Base-by-base conservation (phyloP, 1,140 invertebrate species). In the Drosophila jambulina region DNA sequence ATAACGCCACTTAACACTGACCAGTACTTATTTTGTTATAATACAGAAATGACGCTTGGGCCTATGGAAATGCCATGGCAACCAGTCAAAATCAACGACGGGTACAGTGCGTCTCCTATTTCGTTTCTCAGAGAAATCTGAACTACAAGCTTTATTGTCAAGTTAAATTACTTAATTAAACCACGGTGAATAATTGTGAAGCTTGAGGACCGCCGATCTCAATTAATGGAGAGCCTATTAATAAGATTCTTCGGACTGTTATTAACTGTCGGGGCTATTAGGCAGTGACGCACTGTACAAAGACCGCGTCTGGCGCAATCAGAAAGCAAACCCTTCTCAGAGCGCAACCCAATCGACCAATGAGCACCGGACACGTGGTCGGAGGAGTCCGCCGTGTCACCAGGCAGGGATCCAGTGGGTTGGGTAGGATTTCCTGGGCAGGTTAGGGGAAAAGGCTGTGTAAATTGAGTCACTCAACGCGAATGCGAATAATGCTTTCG, bases 391-490 rank as follows among this genome's bases (percentile, higher is more conserved):
- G 12, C 13, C 45, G 42, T 5, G 48, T 49, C 17, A 27, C 17
- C 19, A 25, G 45, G 34, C 58, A 49, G 17, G 59, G 36, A 25
- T 38, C 21, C 57, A 19, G 19, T 65, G 60, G 46, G 21, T 19
- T 65, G 43, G 65, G 17, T 53, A 25, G 46, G 46, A 53, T 32
- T 67, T 70, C 67, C 67, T 70, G 67, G 48, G 19, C 12, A 40
- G 23, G 17, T 19, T n/a, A 25, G 25, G 48, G 29, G n/a, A 54
- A 19, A 25, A 25, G 36, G 46, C 62, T 29, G 32, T 56, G 32
- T 68, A 70, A 70, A 70, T 70, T 70, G 63, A 70, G 67, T 70
- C 67, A 70, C 67, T 70, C 48, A 56, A 70, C 48, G 48, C 23
- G 48, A 70, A 68, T 68, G 62, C 48, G 64, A 54, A 38, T 56